Base-by-base conservation (phyloP, 2,113 vertebrate species). In the Prolemur simus region DNA sequence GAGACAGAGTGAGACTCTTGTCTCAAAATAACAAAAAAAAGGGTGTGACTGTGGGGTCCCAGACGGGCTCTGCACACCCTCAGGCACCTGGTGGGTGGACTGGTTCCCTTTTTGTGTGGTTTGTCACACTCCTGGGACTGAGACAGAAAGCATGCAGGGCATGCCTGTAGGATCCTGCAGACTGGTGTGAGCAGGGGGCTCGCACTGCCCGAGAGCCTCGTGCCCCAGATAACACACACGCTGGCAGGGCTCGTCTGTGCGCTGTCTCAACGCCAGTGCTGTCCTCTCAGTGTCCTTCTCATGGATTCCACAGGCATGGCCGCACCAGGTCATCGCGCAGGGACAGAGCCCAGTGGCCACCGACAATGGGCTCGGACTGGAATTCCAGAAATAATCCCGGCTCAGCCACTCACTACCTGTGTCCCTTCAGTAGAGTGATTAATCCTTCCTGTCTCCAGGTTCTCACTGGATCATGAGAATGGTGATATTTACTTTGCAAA, bases 51-150 rank as follows among this genome's bases (percentile, higher is more conserved):
- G 4, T 4, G 21, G 20, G 49, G 49, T 32, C 42, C 13, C 42
- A 18, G 56, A 18, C 13, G 63, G 18, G 76, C 42, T 88, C 14
- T 7, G 42, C n/a, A 37, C 42, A 3, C 42, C 64, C 78, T n/a
- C 13, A 2, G 32, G 11, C 97, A 96, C 92, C 97, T 96, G 87
- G 68, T 5, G 14, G n/a, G 27, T 18, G 63, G 83, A 47, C 54
- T 23, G 54, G 71, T 97, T 96, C 92, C 64, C 39, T 76, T 97
- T 97, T 97, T 6, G 0, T 95, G 94, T 34, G 94, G 95, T 87
- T 76, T 86, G 69, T 77, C 84, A 63, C 52, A 12, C n/a, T 92
- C 64, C 68, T 78, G 39, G n/a, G 37, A 21, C 68, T 71, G n/a
- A 21, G 78, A 39, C 82, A 5, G 60, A 94, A 96, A 93, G 89